A percentile compares a stretch with the other conserved stretches of the same genome.
Evolutionary conservation across 2,113 vertebrate genomes (phyloP).

Genomic region (Procavia capensis): DNA sequence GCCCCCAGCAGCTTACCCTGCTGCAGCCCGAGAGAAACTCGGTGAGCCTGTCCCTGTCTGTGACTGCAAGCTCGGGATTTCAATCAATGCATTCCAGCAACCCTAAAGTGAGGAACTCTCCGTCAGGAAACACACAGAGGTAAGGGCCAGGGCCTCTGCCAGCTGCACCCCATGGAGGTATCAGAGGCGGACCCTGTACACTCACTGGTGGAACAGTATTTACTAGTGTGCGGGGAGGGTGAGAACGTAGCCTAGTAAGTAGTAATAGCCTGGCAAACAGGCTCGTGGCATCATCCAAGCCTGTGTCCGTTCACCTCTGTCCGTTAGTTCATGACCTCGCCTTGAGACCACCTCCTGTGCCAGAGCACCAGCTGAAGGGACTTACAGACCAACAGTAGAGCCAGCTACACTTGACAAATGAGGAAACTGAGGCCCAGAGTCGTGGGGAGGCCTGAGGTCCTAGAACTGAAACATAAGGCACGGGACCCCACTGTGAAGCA

Average conservation of each 20-base stretch:
- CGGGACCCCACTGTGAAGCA: background rate
- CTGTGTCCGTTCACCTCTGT: background rate
- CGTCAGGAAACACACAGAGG: constrained; percentile 94
- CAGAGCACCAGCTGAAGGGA: background rate
- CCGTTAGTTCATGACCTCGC: accelerated
- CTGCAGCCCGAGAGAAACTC: constrained; percentile 88
- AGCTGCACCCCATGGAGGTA: accelerated
- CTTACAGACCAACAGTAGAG: background rate
- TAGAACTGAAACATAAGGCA: background rate
- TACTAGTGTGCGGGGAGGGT: background rate
- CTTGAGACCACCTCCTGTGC: background rate
- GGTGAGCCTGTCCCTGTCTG: constrained; percentile 88
- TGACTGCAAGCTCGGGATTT: constrained; percentile 91
- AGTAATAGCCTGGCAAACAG: background rate
- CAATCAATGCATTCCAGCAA: constrained; percentile 98
- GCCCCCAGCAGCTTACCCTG: constrained; percentile 79
- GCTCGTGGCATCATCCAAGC: background rate
- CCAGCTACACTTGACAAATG: background rate
- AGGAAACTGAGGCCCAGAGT: background rate
- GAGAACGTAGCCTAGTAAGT: background rate
- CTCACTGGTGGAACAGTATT: background rate
- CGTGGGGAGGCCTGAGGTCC: background rate
- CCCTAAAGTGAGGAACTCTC: constrained; percentile 96
- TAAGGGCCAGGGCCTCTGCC: constrained; percentile 71
- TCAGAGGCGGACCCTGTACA: accelerated